Evolutionary conservation across 2,797 vertebrate species (phyloP), one percentile per base, ranked within the genome.

Genomic region (Myotis planiceps): DNA sequence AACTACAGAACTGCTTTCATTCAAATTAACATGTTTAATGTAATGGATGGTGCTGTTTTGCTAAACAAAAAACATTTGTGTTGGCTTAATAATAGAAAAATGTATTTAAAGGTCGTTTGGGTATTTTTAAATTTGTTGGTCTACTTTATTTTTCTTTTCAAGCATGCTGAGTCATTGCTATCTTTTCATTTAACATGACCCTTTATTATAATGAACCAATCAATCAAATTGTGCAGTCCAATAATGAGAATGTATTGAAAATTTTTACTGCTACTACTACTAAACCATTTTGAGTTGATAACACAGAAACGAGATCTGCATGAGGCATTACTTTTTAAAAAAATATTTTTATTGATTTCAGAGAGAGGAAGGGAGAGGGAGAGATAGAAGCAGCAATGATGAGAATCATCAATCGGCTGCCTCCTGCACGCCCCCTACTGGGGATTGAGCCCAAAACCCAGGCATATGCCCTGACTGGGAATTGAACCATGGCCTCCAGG

Each of bases 71-170:
- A 84, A 63, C 29, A 71, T 15, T 27, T 37, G 32, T n/a, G 27
- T 65, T 53, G 71, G 63, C 53, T 95, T 90, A 51, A 74, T 68
- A 83, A 71, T 49, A 90, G n/a, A 75, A 82, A 81, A 47, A 71
- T 66, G 9, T 65, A 15, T 39, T 42, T 63, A 19, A 19, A 42
- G 25, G 18, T 9, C 45, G 29, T 42, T 55, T 53, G 32, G 60
- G 9, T n/a, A 16, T 55, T n/a, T 71, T 34, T 19, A 60, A 27
- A 47, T 45, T 84, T 55, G 8, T 71, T 60, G 60, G 14, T 23
- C 74, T 84, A 7, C 6, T 69, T 83, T 90, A 16, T 39, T 83
- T 94, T 86, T 53, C 34, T 79, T 60, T 94, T 83, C 15, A 29
- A 92, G 42, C 42, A 49, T 5, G 71, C 53, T 88, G 81, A 94